Percentiles rank a stretch among this genome's conserved stretches.
Evolutionary conservation across 1,140 invertebrate genomes (phyloP).

Genomic region (Drosophila navojoa): DNA sequence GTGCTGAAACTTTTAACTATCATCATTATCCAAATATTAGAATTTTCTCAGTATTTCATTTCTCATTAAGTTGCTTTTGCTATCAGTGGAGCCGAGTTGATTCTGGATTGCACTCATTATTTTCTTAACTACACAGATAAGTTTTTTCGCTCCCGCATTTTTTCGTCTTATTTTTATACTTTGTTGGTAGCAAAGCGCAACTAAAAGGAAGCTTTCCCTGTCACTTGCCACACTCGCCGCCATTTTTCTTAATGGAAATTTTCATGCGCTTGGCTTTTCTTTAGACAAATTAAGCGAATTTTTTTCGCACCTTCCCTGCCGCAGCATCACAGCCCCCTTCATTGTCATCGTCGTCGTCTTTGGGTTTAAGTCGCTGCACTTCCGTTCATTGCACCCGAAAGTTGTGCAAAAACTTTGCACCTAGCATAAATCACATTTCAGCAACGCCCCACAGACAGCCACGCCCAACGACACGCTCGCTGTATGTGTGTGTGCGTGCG

Average conservation of each 20-base stretch:
- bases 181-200: conserved; percentile 9
- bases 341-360: conserved; percentile 53
- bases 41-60: background rate
- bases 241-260: conserved; percentile 77
- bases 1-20: conserved; percentile 5
- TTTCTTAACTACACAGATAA: conserved; percentile 16
- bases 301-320: conserved; percentile 56
- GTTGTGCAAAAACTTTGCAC: conserved; percentile 71
- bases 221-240: conserved; percentile 73
- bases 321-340: conserved; percentile 32
- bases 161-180: conserved; percentile 35
- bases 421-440: conserved; percentile 73
- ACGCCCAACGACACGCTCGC: conserved; percentile 43
- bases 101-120: conserved; percentile 19
- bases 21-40: conserved; percentile 7
- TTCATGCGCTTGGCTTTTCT: conserved; percentile 70
- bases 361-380: conserved; percentile 56
- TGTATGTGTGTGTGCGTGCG: conserved; percentile 10
- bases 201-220: conserved; percentile 49
- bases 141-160: conserved; percentile 6
- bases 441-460: conserved; percentile 41
- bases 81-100: conserved; percentile 7
- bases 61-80: background rate
- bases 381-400: conserved; percentile 72
- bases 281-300: conserved; percentile 76